Conservation (phyloP, 2,888 invertebrate genomes). For the Lasioglossum figueresi region DNA sequence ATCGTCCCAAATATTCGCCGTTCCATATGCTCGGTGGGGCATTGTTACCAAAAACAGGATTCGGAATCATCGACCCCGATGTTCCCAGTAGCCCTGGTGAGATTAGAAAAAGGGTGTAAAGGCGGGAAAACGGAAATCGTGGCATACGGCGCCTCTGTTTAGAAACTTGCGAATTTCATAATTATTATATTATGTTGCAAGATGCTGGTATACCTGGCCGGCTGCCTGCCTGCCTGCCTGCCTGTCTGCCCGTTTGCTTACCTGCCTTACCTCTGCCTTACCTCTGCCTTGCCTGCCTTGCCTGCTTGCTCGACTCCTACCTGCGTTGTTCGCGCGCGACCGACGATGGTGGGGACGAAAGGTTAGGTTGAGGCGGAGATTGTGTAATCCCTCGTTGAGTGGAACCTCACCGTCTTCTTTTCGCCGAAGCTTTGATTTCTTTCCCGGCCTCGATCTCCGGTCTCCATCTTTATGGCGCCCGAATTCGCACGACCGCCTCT, state of each 20-base stretch:
- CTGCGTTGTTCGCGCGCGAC: constrained; percentile 54
- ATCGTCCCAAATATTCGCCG: neutral
- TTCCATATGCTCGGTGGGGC: neutral
- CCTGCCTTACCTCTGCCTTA: constrained; percentile 55
- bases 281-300: constrained; percentile 38
- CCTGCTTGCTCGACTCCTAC: constrained; percentile 69
- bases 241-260: constrained; percentile 55
- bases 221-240: constrained; percentile 58
- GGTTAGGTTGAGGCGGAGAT: constrained; percentile 81
- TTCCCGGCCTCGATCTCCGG: constrained; percentile 37
- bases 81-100: too few relatives aligned
- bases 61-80: neutral
- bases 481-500: neutral
- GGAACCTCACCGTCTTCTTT: constrained; percentile 76
- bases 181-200: constrained; percentile 83
- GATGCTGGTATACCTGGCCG: constrained; percentile 72
- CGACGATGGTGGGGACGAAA: constrained; percentile 76
- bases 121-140: constrained; percentile 60
- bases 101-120: constrained; percentile 21
- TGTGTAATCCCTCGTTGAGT: constrained; percentile 79
- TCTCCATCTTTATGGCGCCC: constrained; percentile 6
- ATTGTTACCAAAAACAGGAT: neutral
- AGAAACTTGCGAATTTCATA: constrained; percentile 84
- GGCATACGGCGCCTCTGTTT: constrained; percentile 70
- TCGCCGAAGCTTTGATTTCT: constrained; percentile 72